A percentile compares a stretch with the other conserved stretches of the same genome.
Conservation (phyloP, 1,140 invertebrate species). For the Ceratoteleas bidentatus region DNA sequence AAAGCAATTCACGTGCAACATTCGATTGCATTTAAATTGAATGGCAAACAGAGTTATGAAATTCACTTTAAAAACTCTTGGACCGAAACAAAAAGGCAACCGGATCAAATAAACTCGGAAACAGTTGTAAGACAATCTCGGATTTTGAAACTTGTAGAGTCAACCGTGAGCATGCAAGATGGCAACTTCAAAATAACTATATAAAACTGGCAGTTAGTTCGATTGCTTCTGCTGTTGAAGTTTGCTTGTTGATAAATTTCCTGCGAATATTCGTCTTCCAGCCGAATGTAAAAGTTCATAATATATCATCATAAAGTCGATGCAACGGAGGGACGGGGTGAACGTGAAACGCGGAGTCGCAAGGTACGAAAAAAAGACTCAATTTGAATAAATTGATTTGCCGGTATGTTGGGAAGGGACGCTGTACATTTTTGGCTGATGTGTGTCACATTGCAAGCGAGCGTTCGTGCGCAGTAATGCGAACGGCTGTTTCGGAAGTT, state of each 20-base stretch:
- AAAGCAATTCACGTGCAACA: constrained; percentile 8
- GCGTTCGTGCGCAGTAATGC: neutral
- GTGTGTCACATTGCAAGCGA: neutral
- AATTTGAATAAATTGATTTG: neutral
- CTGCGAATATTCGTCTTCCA: constrained; percentile 27
- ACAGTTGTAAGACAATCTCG: constrained; percentile 30
- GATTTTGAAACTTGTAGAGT: constrained; percentile 29
- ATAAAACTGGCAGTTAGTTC: constrained; percentile 47
- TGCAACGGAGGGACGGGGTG: neutral
- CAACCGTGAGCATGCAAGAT: constrained; percentile 33
- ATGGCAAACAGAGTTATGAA: constrained; percentile 31
- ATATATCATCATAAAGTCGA: constrained; percentile 31
- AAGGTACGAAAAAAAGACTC: neutral
- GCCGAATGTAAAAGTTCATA: constrained; percentile 32
- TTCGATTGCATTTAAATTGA: constrained; percentile 27
- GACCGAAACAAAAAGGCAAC: constrained; percentile 19
- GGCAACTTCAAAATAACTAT: constrained; percentile 36
- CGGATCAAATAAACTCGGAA: constrained; percentile 19
- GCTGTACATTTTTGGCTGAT: neutral
- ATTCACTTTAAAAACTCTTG: constrained; percentile 25
- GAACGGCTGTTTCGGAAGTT: neutral
- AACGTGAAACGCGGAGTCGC: neutral
- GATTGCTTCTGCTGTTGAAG: constrained; percentile 31
- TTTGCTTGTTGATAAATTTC: constrained; percentile 39
- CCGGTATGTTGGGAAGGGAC: neutral